Base-by-base conservation (phyloP, 1,140 invertebrate species). In the Drosophila sucinea region DNA sequence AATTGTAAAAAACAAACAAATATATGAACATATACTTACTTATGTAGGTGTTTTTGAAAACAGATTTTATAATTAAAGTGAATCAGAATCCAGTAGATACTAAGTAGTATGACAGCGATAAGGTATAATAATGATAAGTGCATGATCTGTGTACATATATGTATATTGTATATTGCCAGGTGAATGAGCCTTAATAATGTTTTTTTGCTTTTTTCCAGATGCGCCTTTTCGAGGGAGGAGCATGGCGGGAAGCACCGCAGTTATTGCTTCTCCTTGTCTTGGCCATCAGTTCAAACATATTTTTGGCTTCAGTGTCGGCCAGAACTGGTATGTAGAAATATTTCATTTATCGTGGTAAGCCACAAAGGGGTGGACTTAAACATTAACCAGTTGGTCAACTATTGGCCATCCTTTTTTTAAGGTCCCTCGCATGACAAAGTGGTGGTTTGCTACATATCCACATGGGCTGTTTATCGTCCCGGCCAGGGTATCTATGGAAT, bases 361-460 rank as follows among this genome's bases (percentile, higher is more conserved):
- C 81, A 11, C 74, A 66, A 68, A 40, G 65, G 73, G 84, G 85
- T 70, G 55, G 73, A 38, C 4, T 55, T n/a, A 41, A 7, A 0
- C 17, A 62, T 38, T 65, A 66, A 71, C 33, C 33, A 29, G 27
- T 30, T 64, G 8, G 17, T 41, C 10, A 17, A 17, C 17, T 32
- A 17, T 30, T 4, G 58, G n/a, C n/a, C 62, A 44, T 5, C 8
- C 65, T 35, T 27, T n/a, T 47, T 55, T 33, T 11, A 62, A 94
- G 93, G 93, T 71, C 93, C 93, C 4, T 62, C 72, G 38, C 94
- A 94, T 86, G 92, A 94, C 35, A 95, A 95, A 91, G 93, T 95
- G 17, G 95, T 97, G 0, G 95, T 96, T 11, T 97, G 96, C 91
- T 97, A 97, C 81, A 93, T 96, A 11, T 95, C 95, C 1, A 94